phyloP scores from a whole-genome alignment of 2,797 vertebrate species.

The Pelodytes ibericus region DNA sequence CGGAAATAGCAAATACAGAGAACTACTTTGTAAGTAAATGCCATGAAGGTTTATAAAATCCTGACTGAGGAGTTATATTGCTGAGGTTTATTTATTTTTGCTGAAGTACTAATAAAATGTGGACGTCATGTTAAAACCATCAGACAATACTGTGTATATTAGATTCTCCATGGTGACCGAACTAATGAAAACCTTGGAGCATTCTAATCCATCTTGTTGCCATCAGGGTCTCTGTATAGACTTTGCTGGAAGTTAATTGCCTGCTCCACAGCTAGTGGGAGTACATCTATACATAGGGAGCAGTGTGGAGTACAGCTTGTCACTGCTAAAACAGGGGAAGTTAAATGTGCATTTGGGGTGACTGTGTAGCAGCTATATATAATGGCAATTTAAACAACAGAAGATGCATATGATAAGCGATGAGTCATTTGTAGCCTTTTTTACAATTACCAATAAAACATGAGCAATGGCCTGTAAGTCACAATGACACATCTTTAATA shows the following conservation, averaged over 20 bases:
- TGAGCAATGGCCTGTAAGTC: no score
- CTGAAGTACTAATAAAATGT: background rate
- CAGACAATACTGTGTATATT: constrained; percentile 24
- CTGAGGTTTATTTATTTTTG: background rate
- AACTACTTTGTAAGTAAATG: background rate
- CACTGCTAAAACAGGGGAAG: background rate
- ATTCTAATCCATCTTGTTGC: constrained; percentile 16
- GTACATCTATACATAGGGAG: background rate
- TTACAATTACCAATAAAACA: no score
- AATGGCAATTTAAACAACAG: no score
- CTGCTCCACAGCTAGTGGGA: background rate
- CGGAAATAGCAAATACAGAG: background rate
- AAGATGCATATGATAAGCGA: no score
- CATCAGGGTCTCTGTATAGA: background rate
- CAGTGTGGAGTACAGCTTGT: background rate
- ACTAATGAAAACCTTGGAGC: constrained; percentile 11
- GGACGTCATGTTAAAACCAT: background rate
- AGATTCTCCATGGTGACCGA: constrained; percentile 43
- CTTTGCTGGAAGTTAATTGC: background rate
- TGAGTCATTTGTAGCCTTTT: no score
- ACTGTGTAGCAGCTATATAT: no score
- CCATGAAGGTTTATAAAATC: background rate
- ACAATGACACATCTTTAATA: no score
- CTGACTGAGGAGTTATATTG: background rate
- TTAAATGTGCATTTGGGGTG: no score